Conservation (phyloP, 2,113 vertebrate species). For the Numida meleagris region DNA sequence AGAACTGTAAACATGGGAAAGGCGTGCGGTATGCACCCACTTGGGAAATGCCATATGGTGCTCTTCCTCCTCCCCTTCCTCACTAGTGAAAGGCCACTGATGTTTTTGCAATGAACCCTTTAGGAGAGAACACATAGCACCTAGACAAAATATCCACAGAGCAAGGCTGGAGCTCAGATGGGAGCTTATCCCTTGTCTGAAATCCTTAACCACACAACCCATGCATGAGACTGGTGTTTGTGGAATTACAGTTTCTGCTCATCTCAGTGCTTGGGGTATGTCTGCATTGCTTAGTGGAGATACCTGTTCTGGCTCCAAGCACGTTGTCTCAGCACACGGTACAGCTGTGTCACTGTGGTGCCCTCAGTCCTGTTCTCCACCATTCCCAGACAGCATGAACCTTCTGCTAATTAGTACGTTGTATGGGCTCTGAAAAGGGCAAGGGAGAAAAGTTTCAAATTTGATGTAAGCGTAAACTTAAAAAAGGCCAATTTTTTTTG, state of each 20-base stretch:
- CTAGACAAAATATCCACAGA: neutral
- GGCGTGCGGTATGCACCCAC: neutral
- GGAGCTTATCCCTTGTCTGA: neutral
- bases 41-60: slow-evolving; percentile 22
- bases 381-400: neutral
- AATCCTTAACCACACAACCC: neutral
- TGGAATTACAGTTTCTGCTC: neutral
- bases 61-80: neutral
- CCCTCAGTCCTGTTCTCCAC: neutral
- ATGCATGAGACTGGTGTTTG: neutral
- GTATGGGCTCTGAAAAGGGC: neutral
- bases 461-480: neutral
- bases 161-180: neutral
- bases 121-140: neutral
- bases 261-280: neutral
- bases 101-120: neutral
- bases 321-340: neutral
- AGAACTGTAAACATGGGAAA: slow-evolving; percentile 42
- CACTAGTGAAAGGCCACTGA: neutral
- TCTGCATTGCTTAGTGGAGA: neutral
- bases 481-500: neutral
- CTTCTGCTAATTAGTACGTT: neutral
- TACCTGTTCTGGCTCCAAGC: neutral
- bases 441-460: neutral
- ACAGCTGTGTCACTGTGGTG: neutral